These are phyloP conservation scores for Drosophila dunni DNA, from an alignment of 1,140 invertebrate genomes.

Conservation along the genomic window DNA sequence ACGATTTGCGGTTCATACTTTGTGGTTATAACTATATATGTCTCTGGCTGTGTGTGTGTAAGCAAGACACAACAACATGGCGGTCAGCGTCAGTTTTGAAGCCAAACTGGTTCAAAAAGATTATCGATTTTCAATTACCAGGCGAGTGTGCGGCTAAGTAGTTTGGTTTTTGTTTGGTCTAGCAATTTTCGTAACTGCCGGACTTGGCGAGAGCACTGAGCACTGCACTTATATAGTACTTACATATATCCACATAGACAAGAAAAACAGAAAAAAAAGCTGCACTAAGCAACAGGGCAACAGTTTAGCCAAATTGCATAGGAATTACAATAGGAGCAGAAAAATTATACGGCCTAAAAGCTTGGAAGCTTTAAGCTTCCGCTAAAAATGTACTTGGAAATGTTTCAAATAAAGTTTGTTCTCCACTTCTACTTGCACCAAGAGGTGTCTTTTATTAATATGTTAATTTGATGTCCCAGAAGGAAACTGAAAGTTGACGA, in stretches of 20 bases:
- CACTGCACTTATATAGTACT: slow-evolving; percentile 4
- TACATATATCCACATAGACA: slow-evolving; percentile 18
- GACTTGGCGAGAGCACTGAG: not conserved
- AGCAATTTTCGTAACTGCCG: slow-evolving; percentile 74
- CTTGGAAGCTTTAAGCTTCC: not conserved
- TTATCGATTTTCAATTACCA: slow-evolving; percentile 83
- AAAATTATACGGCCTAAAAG: too few species aligned
- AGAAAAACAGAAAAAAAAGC: slow-evolving; percentile 27
- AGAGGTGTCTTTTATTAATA: too few species aligned
- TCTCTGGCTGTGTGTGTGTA: slow-evolving; percentile 29
- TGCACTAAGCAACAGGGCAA: slow-evolving; percentile 24
- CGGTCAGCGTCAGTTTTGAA: slow-evolving; percentile 35
- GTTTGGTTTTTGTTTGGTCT: slow-evolving; percentile 83
- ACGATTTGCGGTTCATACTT: slow-evolving; percentile 73
- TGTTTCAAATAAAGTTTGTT: too few species aligned
- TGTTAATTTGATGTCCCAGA: too few species aligned
- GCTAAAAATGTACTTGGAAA: not conserved
- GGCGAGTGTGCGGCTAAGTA: slow-evolving; percentile 81
- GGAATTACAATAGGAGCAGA: too few species aligned
- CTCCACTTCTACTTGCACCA: too few species aligned
- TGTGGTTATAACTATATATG: slow-evolving; percentile 34
- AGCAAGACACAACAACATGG: slow-evolving; percentile 56
- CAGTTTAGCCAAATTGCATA: too few species aligned
- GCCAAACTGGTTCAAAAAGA: slow-evolving; percentile 81
- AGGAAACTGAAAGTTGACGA: too few species aligned